Conservation (phyloP, 2,797 vertebrate species). For the Chaetodon trifasciatus region DNA sequence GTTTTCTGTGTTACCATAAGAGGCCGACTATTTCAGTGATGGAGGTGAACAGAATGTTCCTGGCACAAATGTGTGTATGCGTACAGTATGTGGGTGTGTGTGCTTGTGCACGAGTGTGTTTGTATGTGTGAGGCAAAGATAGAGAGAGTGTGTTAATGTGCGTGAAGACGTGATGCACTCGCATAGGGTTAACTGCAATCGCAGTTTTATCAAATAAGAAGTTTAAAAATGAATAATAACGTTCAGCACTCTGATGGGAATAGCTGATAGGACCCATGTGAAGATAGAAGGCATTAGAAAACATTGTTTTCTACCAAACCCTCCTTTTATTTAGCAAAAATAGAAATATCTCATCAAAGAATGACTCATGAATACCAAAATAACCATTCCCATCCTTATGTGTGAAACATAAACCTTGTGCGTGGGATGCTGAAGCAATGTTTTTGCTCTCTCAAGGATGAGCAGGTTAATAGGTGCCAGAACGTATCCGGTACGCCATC, state of each 20-base stretch:
- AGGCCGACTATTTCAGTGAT: conserved; percentile 64
- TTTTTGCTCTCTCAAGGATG: conserved; percentile 25
- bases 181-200: background rate
- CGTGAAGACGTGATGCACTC: conserved; percentile 14
- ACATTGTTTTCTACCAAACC: background rate
- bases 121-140: conserved; percentile 24
- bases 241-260: background rate
- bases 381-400: background rate
- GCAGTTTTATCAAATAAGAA: background rate
- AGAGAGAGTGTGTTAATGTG: conserved; percentile 14
- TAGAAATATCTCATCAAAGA: background rate
- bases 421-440: conserved; percentile 6
- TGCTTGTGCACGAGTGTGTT: conserved; percentile 33
- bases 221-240: background rate
- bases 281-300: background rate
- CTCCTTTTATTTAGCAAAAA: background rate
- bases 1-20: conserved; percentile 70
- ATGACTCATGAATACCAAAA: background rate
- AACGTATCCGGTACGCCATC: conserved; percentile 41
- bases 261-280: background rate
- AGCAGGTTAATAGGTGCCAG: conserved; percentile 43
- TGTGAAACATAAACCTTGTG: conserved; percentile 3
- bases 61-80: conserved; percentile 59
- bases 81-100: conserved; percentile 35
- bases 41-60: conserved; percentile 80